Evolutionary conservation across 2,888 invertebrate genomes (phyloP).

Genomic region (Tachina fera): DNA sequence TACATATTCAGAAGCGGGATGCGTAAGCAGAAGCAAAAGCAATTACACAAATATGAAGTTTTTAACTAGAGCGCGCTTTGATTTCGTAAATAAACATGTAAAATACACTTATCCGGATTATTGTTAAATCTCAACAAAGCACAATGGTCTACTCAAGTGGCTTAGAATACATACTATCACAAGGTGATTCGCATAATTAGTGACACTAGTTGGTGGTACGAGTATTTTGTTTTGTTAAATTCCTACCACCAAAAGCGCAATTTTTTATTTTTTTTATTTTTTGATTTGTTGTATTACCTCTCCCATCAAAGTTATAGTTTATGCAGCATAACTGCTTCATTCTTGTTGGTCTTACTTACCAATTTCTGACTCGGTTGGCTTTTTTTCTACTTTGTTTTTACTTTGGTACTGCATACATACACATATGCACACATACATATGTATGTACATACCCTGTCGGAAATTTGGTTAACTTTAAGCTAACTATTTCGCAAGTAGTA

Average conservation of each 20-base stretch:
- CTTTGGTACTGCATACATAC: slow-evolving; percentile 6
- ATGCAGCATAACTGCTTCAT: slow-evolving; percentile 1
- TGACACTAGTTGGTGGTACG: background rate
- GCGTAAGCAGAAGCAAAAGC: too few species aligned
- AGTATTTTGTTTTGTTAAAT: background rate
- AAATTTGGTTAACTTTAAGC: too few species aligned
- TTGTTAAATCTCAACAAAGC: too few species aligned
- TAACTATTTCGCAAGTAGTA: too few species aligned
- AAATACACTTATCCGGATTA: too few species aligned
- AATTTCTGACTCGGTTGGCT: slow-evolving; percentile 9
- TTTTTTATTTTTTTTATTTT: slow-evolving; percentile 17
- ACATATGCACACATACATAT: background rate
- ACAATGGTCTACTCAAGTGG: too few species aligned
- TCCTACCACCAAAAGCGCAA: slow-evolving; percentile 22
- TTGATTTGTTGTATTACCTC: slow-evolving; percentile 21
- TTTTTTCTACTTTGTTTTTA: background rate
- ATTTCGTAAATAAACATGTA: too few species aligned
- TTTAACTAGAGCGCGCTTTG: too few species aligned
- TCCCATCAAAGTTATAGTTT: slow-evolving; percentile 43
- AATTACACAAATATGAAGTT: too few species aligned
- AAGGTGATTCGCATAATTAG: slow-evolving; percentile 33
- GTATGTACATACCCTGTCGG: too few species aligned
- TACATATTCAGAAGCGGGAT: too few species aligned
- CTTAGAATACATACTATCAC: too few species aligned
- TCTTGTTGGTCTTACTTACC: background rate